Percentiles rank a stretch among this genome's conserved stretches.
These are phyloP conservation scores for Lycophotia porphyrea DNA, from an alignment of 2,888 invertebrate genomes.

Conservation along the genomic window DNA sequence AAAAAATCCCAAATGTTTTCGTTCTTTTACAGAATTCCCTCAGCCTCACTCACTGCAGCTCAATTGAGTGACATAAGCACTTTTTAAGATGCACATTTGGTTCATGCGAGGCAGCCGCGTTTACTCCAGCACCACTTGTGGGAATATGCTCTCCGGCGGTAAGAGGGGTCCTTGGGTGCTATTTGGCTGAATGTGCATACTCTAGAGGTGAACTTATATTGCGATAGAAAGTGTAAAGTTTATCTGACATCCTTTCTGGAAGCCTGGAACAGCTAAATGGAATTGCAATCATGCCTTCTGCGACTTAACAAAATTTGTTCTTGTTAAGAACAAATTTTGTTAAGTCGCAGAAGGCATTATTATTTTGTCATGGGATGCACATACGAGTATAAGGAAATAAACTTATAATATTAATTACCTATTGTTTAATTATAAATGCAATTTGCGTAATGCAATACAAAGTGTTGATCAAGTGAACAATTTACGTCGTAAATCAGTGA, in stretches of 20 bases:
- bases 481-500: no score
- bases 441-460: no score
- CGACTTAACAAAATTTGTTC: no score
- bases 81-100: slow-evolving; percentile 26
- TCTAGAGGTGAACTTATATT: not conserved
- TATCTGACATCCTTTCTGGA: not conserved
- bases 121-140: slow-evolving; percentile 12
- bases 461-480: no score
- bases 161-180: slow-evolving; percentile 1
- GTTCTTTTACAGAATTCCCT: not conserved
- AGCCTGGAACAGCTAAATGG: not conserved
- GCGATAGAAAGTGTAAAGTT: not conserved
- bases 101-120: slow-evolving; percentile 8
- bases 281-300: no score
- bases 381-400: no score
- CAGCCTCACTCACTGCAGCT: not conserved
- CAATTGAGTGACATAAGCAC: slow-evolving; percentile 7
- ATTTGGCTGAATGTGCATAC: slow-evolving; percentile 6
- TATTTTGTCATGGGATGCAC: no score
- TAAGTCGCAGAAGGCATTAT: no score
- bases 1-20: not conserved
- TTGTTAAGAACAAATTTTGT: no score
- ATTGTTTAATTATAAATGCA: no score
- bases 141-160: not conserved
- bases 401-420: no score